A percentile compares a stretch with the other conserved stretches of the same genome.
Conservation (phyloP, 2,797 vertebrate genomes). For the Macroramphosus scolopax region DNA sequence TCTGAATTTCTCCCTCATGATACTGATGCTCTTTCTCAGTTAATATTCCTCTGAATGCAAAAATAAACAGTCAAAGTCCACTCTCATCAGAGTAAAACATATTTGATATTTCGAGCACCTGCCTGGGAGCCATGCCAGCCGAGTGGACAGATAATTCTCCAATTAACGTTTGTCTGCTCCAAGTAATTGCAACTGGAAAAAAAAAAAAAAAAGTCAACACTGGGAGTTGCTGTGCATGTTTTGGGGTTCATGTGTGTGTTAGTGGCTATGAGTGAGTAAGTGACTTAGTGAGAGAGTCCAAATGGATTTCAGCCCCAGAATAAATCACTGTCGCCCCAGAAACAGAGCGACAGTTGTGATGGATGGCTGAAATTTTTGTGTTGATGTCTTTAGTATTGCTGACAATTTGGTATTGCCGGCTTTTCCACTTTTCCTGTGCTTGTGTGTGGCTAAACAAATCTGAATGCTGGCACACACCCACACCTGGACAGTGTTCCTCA, state of each 20-base stretch:
- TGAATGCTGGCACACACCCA: conserved; percentile 50
- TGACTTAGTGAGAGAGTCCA: conserved; percentile 57
- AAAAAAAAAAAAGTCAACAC: conserved; percentile 58
- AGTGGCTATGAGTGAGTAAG: conserved; percentile 43
- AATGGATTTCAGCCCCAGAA: conserved; percentile 79
- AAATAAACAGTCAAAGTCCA: conserved; percentile 25
- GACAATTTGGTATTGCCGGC: conserved; percentile 81
- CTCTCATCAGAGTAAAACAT: conserved; percentile 30
- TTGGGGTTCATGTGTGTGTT: conserved; percentile 44
- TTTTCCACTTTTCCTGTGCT: conserved; percentile 71
- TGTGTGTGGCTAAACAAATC: conserved; percentile 67
- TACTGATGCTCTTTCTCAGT: neutral
- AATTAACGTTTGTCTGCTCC: conserved; percentile 55
- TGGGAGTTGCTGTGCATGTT: conserved; percentile 39
- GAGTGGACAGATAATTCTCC: conserved; percentile 60
- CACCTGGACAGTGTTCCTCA: conserved; percentile 15
- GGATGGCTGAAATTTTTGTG: conserved; percentile 82
- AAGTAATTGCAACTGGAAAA: conserved; percentile 52
- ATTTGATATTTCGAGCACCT: conserved; percentile 53
- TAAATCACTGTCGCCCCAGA: conserved; percentile 85
- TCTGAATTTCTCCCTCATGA: conserved; percentile 3
- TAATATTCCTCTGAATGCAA: conserved; percentile 16
- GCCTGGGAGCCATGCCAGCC: conserved; percentile 41
- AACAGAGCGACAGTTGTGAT: conserved; percentile 80
- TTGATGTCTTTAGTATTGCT: conserved; percentile 86